Evolutionary conservation across 2,888 invertebrate species (phyloP).

Genomic region (Euspilapteryx auroguttella): DNA sequence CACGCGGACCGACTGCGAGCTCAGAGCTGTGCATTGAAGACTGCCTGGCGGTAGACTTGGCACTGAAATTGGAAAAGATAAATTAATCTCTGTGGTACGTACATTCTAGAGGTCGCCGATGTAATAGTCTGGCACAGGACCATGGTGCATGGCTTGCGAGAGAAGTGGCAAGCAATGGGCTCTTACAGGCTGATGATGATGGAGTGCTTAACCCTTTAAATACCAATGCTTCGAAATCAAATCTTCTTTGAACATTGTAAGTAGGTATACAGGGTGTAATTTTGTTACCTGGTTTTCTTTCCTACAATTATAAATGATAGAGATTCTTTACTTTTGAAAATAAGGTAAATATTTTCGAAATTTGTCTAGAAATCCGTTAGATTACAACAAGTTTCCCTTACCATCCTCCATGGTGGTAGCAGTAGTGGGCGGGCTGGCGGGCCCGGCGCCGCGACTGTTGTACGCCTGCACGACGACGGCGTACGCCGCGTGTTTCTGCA

Average conservation of each 20-base stretch:
- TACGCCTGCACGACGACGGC: slow-evolving; percentile 85
- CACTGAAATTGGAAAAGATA: slow-evolving; percentile 58
- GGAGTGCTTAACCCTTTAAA: neutral
- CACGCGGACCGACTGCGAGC: slow-evolving; percentile 82
- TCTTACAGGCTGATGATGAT: neutral
- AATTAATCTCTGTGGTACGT: too few species aligned
- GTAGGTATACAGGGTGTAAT: too few species aligned
- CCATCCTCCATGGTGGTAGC: slow-evolving; percentile 84
- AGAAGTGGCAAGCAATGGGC: slow-evolving; percentile 3
- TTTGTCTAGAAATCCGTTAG: too few species aligned
- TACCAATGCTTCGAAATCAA: slow-evolving; percentile 4
- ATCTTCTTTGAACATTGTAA: too few species aligned
- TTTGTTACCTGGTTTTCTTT: too few species aligned
- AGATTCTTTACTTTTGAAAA: too few species aligned
- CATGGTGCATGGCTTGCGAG: too few species aligned
- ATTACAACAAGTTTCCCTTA: too few species aligned
- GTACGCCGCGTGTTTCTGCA: slow-evolving; percentile 79
- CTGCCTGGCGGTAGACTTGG: slow-evolving; percentile 85
- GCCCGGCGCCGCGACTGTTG: slow-evolving; percentile 84
- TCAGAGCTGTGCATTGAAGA: slow-evolving; percentile 78
- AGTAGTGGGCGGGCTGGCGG: slow-evolving; percentile 77
- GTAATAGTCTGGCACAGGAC: too few species aligned
- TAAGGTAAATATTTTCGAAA: too few species aligned
- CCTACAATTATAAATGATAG: too few species aligned
- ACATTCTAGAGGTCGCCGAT: too few species aligned